Conservation (phyloP, 2,797 vertebrate genomes). For the Notolepis coatsorum region DNA sequence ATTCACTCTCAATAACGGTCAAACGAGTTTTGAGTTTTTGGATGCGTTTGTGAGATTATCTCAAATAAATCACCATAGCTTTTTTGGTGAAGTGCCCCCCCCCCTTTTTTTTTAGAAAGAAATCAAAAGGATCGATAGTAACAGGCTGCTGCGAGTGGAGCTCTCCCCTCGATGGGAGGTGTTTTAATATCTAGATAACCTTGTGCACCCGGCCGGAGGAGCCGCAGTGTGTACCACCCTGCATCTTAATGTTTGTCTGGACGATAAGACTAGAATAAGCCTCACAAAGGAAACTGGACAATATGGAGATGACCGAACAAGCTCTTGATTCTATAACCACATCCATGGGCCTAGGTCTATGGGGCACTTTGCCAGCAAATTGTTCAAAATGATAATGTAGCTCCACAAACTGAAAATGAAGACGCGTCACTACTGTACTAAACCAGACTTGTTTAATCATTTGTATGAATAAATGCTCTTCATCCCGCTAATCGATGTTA, state of each 20-base stretch:
- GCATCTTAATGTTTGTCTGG: conserved; percentile 37
- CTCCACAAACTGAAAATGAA: not conserved
- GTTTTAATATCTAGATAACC: conserved; percentile 46
- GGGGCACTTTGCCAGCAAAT: not conserved
- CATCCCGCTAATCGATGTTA: not conserved
- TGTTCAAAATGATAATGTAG: not conserved
- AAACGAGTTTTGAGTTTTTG: too few species aligned
- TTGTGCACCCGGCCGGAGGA: conserved; percentile 50
- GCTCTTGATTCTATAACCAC: not conserved
- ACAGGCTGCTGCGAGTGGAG: conserved; percentile 19
- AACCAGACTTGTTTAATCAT: not conserved
- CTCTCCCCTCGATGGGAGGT: conserved; percentile 30
- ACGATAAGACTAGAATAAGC: conserved; percentile 5
- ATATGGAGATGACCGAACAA: conserved; percentile 1
- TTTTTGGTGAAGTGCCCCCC: too few species aligned
- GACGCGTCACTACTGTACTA: too few species aligned
- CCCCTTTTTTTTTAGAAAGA: too few species aligned
- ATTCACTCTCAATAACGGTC: too few species aligned
- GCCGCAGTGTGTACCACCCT: conserved; percentile 21
- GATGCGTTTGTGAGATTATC: too few species aligned
- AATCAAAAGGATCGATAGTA: conserved; percentile 38
- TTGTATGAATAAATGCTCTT: too few species aligned
- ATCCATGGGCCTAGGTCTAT: not conserved
- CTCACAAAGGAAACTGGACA: conserved; percentile 15
- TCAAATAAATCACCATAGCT: too few species aligned